phyloP scores from a whole-genome alignment of 2,888 invertebrate species.

The Caenorhabditis japonica region DNA sequence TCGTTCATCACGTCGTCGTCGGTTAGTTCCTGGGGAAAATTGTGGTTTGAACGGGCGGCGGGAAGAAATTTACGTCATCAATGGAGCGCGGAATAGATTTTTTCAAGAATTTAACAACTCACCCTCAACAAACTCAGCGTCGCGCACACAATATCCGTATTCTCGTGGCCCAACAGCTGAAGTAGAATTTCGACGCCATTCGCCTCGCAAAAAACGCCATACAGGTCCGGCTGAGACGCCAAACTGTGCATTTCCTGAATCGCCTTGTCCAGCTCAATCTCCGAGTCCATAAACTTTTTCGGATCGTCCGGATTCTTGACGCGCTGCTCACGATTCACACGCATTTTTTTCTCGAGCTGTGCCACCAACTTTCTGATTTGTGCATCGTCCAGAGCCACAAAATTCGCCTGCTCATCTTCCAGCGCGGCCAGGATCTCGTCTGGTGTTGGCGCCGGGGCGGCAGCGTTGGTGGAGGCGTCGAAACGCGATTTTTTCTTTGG shows the following conservation, averaged over 20 bases:
- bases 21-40: slow-evolving; percentile 87
- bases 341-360: slow-evolving; percentile 86
- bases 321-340: slow-evolving; percentile 95
- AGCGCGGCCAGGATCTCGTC: slow-evolving; percentile 70
- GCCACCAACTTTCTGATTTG: slow-evolving; percentile 67
- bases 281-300: slow-evolving; percentile 91
- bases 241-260: slow-evolving; percentile 90
- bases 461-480: slow-evolving; percentile 39
- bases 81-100: neutral
- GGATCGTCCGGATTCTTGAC: slow-evolving; percentile 90
- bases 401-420: slow-evolving; percentile 62
- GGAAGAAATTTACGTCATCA: too few relatives aligned
- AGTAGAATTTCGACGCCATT: slow-evolving; percentile 89
- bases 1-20: slow-evolving; percentile 90
- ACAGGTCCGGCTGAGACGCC: slow-evolving; percentile 94
- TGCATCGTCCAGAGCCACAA: slow-evolving; percentile 64
- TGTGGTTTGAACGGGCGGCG: too few relatives aligned
- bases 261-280: slow-evolving; percentile 90
- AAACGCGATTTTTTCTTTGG: slow-evolving; percentile 59
- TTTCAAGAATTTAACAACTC: slow-evolving; percentile 5
- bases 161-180: slow-evolving; percentile 93
- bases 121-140: slow-evolving; percentile 82
- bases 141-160: slow-evolving; percentile 90
- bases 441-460: slow-evolving; percentile 23
- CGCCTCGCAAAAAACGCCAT: slow-evolving; percentile 89